Evolutionary conservation across 1,140 invertebrate genomes (phyloP).

Genomic region (Galleria mellonella): DNA sequence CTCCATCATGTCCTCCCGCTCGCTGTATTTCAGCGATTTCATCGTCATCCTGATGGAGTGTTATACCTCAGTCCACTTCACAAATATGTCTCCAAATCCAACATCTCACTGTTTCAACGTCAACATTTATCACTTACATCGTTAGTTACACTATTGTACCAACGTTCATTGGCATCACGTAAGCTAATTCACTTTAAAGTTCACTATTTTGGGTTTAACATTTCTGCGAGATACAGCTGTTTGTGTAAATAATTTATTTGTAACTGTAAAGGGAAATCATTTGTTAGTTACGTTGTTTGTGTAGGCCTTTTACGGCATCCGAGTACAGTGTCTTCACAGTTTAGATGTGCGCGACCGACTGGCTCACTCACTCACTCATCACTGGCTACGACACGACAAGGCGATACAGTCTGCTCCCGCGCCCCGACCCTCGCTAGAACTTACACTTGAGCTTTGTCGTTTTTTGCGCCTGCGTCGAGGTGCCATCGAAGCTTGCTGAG

Average conservation of each 20-base stretch:
- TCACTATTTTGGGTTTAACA: slow-evolving; percentile 8
- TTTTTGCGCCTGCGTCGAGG: slow-evolving; percentile 66
- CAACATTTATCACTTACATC: slow-evolving; percentile 56
- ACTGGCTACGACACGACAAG: slow-evolving; percentile 3
- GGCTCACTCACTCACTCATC: slow-evolving; percentile 7
- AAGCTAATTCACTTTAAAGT: slow-evolving; percentile 8
- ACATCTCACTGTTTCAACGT: slow-evolving; percentile 44
- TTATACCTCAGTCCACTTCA: slow-evolving; percentile 47
- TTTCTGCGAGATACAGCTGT: neutral
- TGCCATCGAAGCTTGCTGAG: slow-evolving; percentile 65
- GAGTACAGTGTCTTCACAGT: slow-evolving; percentile 9
- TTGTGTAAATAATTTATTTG: neutral
- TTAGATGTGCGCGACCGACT: slow-evolving; percentile 36
- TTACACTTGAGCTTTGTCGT: slow-evolving; percentile 47
- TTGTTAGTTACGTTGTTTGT: slow-evolving; percentile 1
- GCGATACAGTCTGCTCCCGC: slow-evolving; percentile 13
- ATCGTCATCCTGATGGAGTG: slow-evolving; percentile 60
- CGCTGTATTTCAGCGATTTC: slow-evolving; percentile 73
- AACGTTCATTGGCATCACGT: slow-evolving; percentile 22
- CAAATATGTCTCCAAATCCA: slow-evolving; percentile 35
- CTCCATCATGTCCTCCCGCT: slow-evolving; percentile 70
- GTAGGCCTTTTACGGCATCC: neutral
- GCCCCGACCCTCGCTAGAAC: slow-evolving; percentile 39
- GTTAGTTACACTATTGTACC: slow-evolving; percentile 27
- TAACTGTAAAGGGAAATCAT: slow-evolving; percentile 18